phyloP scores from a whole-genome alignment of 2,113 vertebrate species.

The Myrmophylax atrothorax region DNA sequence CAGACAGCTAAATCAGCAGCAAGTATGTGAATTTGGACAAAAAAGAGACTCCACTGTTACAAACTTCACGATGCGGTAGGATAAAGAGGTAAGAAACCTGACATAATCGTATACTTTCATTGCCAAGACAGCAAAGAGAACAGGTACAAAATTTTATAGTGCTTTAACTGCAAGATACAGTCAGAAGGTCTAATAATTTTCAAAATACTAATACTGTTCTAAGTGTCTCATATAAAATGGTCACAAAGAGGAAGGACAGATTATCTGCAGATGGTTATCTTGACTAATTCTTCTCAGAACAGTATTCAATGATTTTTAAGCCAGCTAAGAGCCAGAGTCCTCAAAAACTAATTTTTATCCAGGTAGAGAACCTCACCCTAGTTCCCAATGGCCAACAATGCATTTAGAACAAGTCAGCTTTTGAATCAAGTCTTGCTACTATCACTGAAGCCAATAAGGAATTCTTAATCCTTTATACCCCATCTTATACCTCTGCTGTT shows the following conservation, averaged over 20 bases:
- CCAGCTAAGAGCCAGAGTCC: background rate
- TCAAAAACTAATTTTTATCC: background rate
- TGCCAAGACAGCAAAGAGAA: background rate
- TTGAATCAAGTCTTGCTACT: background rate
- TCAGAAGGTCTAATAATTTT: background rate
- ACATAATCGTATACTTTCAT: background rate
- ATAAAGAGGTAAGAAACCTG: background rate
- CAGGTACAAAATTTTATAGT: background rate
- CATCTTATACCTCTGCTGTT: background rate
- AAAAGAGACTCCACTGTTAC: background rate
- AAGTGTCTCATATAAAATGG: accelerated
- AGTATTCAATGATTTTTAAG: background rate
- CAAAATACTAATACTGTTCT: background rate
- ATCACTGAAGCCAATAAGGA: background rate
- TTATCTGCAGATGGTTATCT: background rate
- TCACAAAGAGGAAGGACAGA: background rate
- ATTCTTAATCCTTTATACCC: background rate
- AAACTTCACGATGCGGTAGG: background rate
- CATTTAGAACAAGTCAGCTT: background rate
- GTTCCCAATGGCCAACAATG: background rate
- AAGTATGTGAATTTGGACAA: background rate
- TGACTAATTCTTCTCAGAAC: background rate
- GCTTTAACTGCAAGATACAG: background rate
- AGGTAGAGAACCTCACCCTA: background rate
- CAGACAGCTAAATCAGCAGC: background rate